Conservation (phyloP, 2,113 vertebrate genomes). For the Gavialis gangeticus region DNA sequence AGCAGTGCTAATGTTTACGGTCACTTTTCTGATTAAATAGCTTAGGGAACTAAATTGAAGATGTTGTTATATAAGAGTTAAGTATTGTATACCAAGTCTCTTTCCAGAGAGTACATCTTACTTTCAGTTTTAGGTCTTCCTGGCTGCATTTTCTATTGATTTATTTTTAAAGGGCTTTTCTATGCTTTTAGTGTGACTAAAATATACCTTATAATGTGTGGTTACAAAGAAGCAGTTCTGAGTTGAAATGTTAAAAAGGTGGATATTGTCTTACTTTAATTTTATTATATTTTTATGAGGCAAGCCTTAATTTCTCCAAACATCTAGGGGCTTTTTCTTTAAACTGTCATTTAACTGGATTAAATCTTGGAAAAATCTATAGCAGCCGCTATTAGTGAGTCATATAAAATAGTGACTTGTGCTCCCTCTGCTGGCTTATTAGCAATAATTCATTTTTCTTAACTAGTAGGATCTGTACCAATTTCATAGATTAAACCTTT, state of each 20-base stretch:
- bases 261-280: fast-evolving
- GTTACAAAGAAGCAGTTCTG: background rate
- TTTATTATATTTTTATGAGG: fast-evolving
- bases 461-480: fast-evolving
- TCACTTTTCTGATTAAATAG: background rate
- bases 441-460: background rate
- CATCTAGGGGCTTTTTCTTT: fast-evolving
- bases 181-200: background rate
- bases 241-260: background rate
- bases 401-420: background rate
- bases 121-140: background rate
- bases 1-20: background rate
- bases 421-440: slow-evolving; percentile 62
- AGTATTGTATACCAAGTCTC: background rate
- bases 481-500: background rate
- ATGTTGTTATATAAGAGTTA: background rate
- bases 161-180: background rate
- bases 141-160: background rate
- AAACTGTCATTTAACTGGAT: fast-evolving
- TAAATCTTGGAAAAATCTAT: fast-evolving
- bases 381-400: background rate
- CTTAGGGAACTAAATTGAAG: background rate
- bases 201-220: background rate
- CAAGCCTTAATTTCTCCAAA: fast-evolving
- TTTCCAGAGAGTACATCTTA: background rate